Evolutionary conservation across 2,113 vertebrate species (phyloP), one percentile per base, ranked within the genome.

Genomic region (Erythrocercus mccallii): DNA sequence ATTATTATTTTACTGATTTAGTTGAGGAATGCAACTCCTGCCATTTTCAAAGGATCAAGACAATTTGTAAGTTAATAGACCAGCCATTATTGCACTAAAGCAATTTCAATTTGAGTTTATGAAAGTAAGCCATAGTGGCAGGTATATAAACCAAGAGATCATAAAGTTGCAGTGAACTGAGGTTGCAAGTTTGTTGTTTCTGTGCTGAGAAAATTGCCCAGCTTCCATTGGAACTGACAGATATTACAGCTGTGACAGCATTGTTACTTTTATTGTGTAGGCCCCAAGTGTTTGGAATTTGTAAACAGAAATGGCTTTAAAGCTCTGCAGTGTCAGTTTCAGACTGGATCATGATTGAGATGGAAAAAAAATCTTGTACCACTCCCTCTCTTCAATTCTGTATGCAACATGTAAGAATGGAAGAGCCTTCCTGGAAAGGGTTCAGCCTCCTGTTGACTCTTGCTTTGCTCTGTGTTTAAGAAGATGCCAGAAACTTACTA

Each of bases 41-140:
- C 40, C 40, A n/a, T 95, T 82, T 95, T 94, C 89, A 91, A 91
- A 91, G 22, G 51, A 88, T 89, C 76, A 70, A 92, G 94, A 94
- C 45, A 90, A 86, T 96, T 90, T 95, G 53, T 94, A 88, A 96
- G 68, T 96, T 97, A 96, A 96, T 91, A 97, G 88, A 66, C 79
- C 84, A 83, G 78, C 74, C 33, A 91, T 83, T 73, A 96, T 93
- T 87, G 73, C 56, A 60, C 82, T 93, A 80, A 94, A 96, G 68
- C 81, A 93, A 96, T 95, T 96, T 96, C 76, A 94, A 50, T 85
- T 88, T 89, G 71, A 95, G 88, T 85, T 94, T 93, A 90, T 78
- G 73, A n/a, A 82, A 92, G 57, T 86, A 96, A 96, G 64, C 72
- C 12, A 33, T 58, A 86, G 86, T 91, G 88, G 78, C 71, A 96